Evolutionary conservation across 2,113 vertebrate species (phyloP).

Genomic region (Plectropomus leopardus): DNA sequence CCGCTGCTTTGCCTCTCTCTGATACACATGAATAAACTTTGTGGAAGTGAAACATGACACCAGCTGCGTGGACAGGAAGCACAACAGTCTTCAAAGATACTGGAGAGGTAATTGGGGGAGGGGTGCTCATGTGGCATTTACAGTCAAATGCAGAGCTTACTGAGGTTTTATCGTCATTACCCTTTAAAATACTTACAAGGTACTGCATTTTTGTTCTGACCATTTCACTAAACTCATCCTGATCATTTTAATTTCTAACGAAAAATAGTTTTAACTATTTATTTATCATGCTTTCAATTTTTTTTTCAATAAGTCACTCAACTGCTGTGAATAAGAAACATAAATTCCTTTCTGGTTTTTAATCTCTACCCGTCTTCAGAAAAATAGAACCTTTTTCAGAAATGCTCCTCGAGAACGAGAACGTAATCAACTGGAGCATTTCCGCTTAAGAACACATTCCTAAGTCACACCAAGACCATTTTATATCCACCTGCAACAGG

Average conservation of each 20-base stretch:
- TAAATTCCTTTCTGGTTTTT: conserved; percentile 42
- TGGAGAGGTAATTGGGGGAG: conserved; percentile 65
- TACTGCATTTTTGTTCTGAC: conserved; percentile 70
- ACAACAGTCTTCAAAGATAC: conserved; percentile 73
- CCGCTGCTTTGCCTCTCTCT: conserved; percentile 50
- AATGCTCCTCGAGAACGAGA: conserved; percentile 31
- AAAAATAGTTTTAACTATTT: conserved; percentile 44
- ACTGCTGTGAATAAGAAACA: conserved; percentile 67
- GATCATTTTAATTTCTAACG: conserved; percentile 17
- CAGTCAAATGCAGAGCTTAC: conserved; percentile 70
- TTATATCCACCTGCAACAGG: conserved; percentile 32
- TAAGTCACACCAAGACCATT: conserved; percentile 29
- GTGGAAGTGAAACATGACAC: conserved; percentile 71
- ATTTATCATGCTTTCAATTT: conserved; percentile 23
- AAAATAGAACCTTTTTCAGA: conserved; percentile 40
- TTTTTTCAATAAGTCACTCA: conserved; percentile 57
- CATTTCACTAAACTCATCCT: conserved; percentile 21
- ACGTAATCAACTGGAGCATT: conserved; percentile 38
- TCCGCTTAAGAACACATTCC: conserved; percentile 38
- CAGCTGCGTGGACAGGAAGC: conserved; percentile 75
- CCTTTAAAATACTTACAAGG: conserved; percentile 69
- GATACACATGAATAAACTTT: conserved; percentile 51
- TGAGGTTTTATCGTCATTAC: conserved; percentile 79
- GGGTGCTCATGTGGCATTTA: conserved; percentile 66
- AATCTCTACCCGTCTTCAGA: conserved; percentile 31